Evolutionary conservation across 2,113 vertebrate species (phyloP), one percentile per base, ranked within the genome.

Genomic region (Poicephalus meyeri): DNA sequence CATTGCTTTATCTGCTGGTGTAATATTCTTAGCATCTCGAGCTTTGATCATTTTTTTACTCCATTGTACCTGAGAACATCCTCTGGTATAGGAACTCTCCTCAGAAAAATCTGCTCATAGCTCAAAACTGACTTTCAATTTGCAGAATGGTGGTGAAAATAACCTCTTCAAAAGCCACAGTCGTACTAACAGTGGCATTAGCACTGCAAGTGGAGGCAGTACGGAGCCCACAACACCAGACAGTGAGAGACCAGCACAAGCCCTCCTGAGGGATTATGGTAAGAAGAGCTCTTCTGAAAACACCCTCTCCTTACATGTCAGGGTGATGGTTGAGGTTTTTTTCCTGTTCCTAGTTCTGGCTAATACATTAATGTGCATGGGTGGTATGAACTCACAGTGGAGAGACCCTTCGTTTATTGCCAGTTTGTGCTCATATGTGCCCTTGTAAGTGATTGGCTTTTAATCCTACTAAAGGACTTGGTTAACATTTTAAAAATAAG

Each of bases 251-350:
- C 98, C 99, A 4, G 98, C 98, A 15, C 99, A 99, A 15, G 99
- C 99, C 23, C 98, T 99, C 24, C 97, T 99, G 24, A 98, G 99
- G 79, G 99, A 99, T 92, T 99, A 99, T 86, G 99, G 99, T 99
- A 98, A 98, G 98, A 60, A 50, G 2, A 31, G 39, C 31, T 65
- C 60, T 63, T 56, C 11, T 33, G 29, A 10, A 58, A 76, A 56
- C 39, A 21, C 10, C 10, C 69, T 86, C 41, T 13, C 35, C 7
- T 16, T 17, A 33, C 44, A 6, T 70, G n/a, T n/a, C 25, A 46
- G 25, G 29, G 33, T 28, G 47, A 6, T 55, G 46, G 39, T 31
- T 11, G 41, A 41, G 9, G 31, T 50, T 61, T 74, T 56, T 47
- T 18, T 46, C 6, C 24, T 64, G 29, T 85, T 26, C 16, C 50